A percentile compares a stretch with the other conserved stretches of the same genome.
phyloP scores from a whole-genome alignment of 2,888 invertebrate species.

The Chydorus sphaericus region DNA sequence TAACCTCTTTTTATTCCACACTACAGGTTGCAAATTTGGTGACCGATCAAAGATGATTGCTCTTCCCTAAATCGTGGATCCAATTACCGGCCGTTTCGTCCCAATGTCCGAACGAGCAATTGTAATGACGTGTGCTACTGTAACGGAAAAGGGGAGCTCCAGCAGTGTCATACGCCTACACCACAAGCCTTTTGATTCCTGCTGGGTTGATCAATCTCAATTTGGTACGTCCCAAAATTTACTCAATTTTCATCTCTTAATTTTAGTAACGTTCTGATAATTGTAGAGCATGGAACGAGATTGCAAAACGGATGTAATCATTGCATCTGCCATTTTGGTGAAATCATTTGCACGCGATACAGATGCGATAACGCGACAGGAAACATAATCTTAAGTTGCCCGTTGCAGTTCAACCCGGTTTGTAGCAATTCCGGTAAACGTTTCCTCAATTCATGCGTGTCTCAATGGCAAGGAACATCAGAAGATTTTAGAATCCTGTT shows the following conservation, averaged over 20 bases:
- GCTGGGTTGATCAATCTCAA: not conserved
- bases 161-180: not conserved
- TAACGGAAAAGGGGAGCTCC: not conserved
- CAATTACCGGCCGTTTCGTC: conserved; percentile 3
- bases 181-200: not conserved
- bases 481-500: not conserved
- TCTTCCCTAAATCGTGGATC: conserved; percentile 9
- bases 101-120: not conserved
- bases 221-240: not conserved
- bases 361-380: not conserved
- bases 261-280: not conserved
- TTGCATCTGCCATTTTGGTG: conserved; percentile 5
- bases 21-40: conserved; percentile 3
- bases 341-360: conserved; percentile 3
- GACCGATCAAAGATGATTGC: conserved; percentile 6
- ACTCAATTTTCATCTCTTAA: not conserved
- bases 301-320: conserved; percentile 1
- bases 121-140: not conserved
- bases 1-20: not conserved
- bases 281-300: not conserved
- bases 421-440: not conserved
- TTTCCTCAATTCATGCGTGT: not conserved
- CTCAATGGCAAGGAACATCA: not conserved
- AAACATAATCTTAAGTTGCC: not conserved
- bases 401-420: not conserved